Evolutionary conservation across 2,888 invertebrate genomes (phyloP), one percentile per base, ranked within the genome.

Genomic region (Latheticus oryzae): DNA sequence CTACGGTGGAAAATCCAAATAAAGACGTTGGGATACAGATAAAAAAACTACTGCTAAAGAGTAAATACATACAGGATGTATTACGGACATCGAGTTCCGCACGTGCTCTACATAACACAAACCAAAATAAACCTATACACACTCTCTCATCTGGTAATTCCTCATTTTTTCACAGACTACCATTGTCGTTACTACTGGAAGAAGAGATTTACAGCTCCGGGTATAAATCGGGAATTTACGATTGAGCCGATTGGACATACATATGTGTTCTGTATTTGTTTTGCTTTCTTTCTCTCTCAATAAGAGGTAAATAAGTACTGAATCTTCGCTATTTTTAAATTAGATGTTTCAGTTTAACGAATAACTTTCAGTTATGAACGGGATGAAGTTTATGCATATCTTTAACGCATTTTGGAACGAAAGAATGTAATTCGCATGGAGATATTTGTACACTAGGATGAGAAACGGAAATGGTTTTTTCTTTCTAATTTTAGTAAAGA

Each of bases 51-150:
- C 47, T 40, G 26, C 26, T 30, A 26, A 38, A 51, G 54, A 54
- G 52, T 56, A 56, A 60, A 60, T 56, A n/a, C n/a, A n/a, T n/a
- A 53, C 52, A 52, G 60, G 45, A 47, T 52, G 45, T 50, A 51
- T 60, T 62, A 58, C 28, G 42, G 35, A 51, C 47, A 43, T 28
- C 30, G 42, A 19, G 58, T 56, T 42, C 42, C 47, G 60, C 65
- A 66, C 66, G 66, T 66, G 66, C 62, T 58, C 30, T 19, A 58
- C 57, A 58, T 42, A 58, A 55, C 48, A 57, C 63, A 13, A 60
- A 61, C 65, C 13, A 66, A 65, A 66, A 66, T 66, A 66, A 65
- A 65, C 63, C 30, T 51, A 32, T 60, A 40, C 48, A n/a, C n/a
- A n/a, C n/a, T n/a, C n/a, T n/a, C n/a, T 60, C 65, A 65, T 61